Conservation (phyloP, 2,888 invertebrate genomes). For the Pristionchus mayeri region DNA sequence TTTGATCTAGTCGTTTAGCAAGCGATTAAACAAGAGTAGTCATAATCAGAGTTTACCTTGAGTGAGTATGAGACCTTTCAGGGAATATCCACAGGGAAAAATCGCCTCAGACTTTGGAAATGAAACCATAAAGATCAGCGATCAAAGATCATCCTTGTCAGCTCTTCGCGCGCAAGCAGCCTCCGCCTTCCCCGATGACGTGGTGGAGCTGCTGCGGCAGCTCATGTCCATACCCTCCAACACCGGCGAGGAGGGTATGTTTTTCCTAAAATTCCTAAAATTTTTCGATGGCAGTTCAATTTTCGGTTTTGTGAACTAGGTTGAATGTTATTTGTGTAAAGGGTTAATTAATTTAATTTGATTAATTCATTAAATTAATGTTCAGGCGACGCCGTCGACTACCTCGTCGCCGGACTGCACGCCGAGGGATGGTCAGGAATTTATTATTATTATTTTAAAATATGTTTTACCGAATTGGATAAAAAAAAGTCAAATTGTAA, state of each 20-base stretch:
- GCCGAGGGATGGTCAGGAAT: conserved; percentile 33
- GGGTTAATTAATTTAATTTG: neutral
- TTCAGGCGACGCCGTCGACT: conserved; percentile 46
- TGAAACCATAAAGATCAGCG: no score
- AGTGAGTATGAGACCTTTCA: no score
- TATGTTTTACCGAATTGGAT: no score
- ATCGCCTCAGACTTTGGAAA: no score
- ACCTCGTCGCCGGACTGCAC: conserved; percentile 33
- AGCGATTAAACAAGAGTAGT: no score
- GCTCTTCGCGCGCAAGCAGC: no score
- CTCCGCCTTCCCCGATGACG: conserved; percentile 28
- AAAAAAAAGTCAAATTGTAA: no score
- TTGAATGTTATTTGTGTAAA: neutral
- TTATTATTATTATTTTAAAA: neutral
- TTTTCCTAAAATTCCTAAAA: neutral
- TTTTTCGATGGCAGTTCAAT: neutral
- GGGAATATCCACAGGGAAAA: no score
- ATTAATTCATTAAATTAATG: no score
- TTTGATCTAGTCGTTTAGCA: no score
- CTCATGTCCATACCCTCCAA: conserved; percentile 38
- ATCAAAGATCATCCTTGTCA: no score
- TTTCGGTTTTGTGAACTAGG: neutral
- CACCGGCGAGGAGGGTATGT: conserved; percentile 43
- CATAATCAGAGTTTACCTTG: no score
- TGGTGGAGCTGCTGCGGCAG: conserved; percentile 42